phyloP scores from a whole-genome alignment of 37 sponge, comb jelly and placozoan species.

The Sycon ciliatum region DNA sequence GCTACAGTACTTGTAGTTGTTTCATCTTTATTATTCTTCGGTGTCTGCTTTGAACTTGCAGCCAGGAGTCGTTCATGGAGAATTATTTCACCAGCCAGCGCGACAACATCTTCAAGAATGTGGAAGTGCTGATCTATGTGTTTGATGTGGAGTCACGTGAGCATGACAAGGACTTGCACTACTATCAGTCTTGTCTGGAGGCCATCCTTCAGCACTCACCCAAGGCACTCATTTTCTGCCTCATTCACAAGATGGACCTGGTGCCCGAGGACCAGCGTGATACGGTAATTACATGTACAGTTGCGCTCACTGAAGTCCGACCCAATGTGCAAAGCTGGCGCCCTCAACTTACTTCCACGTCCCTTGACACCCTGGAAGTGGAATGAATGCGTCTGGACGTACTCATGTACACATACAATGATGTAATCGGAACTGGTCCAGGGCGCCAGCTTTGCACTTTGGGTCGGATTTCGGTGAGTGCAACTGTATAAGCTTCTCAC shows the following conservation, averaged over 20 bases:
- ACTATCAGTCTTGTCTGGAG: constrained; percentile 96
- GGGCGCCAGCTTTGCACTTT: too few relatives aligned
- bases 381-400: too few relatives aligned
- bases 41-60: background rate
- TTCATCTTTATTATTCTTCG: background rate
- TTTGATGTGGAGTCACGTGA: constrained; percentile 98
- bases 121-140: constrained; percentile 96
- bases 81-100: constrained; percentile 93
- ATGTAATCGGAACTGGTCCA: too few relatives aligned
- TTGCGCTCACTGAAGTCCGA: too few relatives aligned
- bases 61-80: constrained; percentile 95
- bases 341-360: too few relatives aligned
- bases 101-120: constrained; percentile 88
- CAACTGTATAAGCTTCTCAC: too few relatives aligned
- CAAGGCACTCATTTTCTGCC: constrained; percentile 83
- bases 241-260: constrained; percentile 98
- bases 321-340: too few relatives aligned
- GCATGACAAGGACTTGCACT: constrained; percentile 89
- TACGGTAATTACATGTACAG: background rate
- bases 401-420: too few relatives aligned
- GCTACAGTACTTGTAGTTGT: too few relatives aligned
- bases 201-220: constrained; percentile 92
- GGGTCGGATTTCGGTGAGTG: too few relatives aligned
- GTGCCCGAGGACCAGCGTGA: constrained; percentile 92
- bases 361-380: too few relatives aligned